Percentiles rank a stretch among this genome's conserved stretches.
Conservation (phyloP, 2,113 vertebrate species). For the Otus sunia region DNA sequence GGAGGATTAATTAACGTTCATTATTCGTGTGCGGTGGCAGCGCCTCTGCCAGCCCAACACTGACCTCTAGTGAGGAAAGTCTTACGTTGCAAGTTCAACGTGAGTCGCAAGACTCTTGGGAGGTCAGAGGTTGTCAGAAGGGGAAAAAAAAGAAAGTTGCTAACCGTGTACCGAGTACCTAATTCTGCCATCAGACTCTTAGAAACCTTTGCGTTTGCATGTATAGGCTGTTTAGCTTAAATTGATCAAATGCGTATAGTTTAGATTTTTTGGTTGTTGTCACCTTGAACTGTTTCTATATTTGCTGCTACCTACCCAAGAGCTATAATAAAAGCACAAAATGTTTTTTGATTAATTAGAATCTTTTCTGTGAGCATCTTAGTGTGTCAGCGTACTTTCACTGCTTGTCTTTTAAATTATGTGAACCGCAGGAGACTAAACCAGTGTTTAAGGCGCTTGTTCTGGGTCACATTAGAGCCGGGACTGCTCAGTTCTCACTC, state of each 20-base stretch:
- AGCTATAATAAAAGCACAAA: neutral
- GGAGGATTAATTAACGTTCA: neutral
- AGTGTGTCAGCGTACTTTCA: neutral
- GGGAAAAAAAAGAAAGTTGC: neutral
- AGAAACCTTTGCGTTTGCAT: neutral
- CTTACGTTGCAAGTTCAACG: neutral
- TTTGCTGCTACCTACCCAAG: neutral
- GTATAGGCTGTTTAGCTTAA: neutral
- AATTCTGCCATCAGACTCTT: neutral
- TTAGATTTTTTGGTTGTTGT: neutral
- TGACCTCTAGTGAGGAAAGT: constrained; percentile 39
- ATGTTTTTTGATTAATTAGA: neutral
- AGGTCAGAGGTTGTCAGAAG: neutral
- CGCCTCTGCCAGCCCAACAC: neutral
- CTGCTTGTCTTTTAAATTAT: neutral
- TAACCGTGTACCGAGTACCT: no score
- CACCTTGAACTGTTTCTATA: neutral
- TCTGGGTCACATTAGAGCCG: neutral
- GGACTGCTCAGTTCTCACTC: neutral
- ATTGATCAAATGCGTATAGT: accelerated
- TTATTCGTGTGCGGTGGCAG: neutral
- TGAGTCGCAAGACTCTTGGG: neutral
- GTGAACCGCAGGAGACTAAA: neutral
- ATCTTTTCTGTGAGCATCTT: neutral
- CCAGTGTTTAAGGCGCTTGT: accelerated